Evolutionary conservation across 2,888 invertebrate genomes (phyloP), one percentile per base, ranked within the genome.

Genomic region (Melanostoma scalare): DNA sequence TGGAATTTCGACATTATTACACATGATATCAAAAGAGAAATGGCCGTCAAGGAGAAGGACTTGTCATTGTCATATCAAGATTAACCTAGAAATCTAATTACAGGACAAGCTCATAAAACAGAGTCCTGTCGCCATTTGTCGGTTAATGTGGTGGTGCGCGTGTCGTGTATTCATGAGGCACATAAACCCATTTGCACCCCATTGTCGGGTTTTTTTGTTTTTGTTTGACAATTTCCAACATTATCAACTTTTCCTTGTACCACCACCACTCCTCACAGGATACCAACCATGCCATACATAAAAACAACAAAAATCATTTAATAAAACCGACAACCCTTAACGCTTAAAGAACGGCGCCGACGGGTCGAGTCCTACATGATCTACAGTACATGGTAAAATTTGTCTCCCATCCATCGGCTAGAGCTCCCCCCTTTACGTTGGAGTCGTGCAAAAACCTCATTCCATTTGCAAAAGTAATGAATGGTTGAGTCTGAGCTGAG

Each of bases 51-150:
- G 38, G 38, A 36, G 46, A 4, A 58, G 61, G 50, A 52, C 56
- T 55, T 61, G 67, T 52, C 68, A 77, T 63, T 77, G 67, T 38
- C 60, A 53, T 78, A 73, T 74, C 82, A 78, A 74, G 82, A 78
- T 78, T 82, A 82, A 82, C 82, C 82, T 58, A 82, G 73, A 82
- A 82, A 82, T 82, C 77, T 78, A 74, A 78, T 82, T 82, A 78
- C 78, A 52, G 53, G 68, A 52, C 73, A 78, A 48, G 55, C 68
- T 82, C 68, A 78, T 82, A 78, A 78, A 82, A 63, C 63, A 50
- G 63, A 61, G 44, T 67, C 56, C 63, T 56, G 63, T 46, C 67
- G 53, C 44, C 72, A 44, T 38, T 61, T 61, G 53, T 42, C 65
- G 71, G 35, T 36, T 48, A 53, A 42, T 60, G 50, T 67, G 36